Evolutionary conservation across 2,113 vertebrate genomes (phyloP).

Genomic region (Pelodiscus sinensis): DNA sequence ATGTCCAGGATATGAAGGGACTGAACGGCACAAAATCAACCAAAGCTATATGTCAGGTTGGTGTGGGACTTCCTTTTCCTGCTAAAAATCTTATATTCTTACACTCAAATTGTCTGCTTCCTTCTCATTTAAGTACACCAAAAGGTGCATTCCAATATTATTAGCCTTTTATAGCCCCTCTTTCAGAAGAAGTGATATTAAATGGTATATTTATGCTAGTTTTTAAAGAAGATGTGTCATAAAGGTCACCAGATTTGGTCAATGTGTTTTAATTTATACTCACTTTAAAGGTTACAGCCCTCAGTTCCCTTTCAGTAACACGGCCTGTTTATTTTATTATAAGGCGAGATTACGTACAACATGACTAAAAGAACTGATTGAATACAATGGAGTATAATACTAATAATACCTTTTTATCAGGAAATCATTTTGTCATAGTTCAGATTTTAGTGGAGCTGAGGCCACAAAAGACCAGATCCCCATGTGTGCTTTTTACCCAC

Average conservation of each 20-base stretch:
- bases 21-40: not conserved
- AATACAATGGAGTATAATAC: not conserved
- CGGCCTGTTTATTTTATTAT: slow-evolving; percentile 16
- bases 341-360: not conserved
- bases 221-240: slow-evolving; percentile 62
- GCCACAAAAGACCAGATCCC: not conserved
- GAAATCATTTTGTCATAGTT: not conserved
- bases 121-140: slow-evolving; percentile 16
- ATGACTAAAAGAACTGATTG: not conserved
- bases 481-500: not conserved
- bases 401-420: not conserved
- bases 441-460: not conserved
- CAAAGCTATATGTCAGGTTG: not conserved
- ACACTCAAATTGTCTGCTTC: not conserved
- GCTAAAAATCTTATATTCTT: not conserved
- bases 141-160: slow-evolving; percentile 45
- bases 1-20: not conserved
- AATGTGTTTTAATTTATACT: slow-evolving; percentile 70
- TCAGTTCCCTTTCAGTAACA: slow-evolving; percentile 2
- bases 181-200: slow-evolving; percentile 68
- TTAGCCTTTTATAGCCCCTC: slow-evolving; percentile 60
- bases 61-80: not conserved
- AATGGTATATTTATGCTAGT: slow-evolving; percentile 50
- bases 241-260: slow-evolving; percentile 71
- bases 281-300: slow-evolving; percentile 61